Base-by-base conservation (phyloP, 2,888 invertebrate genomes). In the Deilephila elpenor region DNA sequence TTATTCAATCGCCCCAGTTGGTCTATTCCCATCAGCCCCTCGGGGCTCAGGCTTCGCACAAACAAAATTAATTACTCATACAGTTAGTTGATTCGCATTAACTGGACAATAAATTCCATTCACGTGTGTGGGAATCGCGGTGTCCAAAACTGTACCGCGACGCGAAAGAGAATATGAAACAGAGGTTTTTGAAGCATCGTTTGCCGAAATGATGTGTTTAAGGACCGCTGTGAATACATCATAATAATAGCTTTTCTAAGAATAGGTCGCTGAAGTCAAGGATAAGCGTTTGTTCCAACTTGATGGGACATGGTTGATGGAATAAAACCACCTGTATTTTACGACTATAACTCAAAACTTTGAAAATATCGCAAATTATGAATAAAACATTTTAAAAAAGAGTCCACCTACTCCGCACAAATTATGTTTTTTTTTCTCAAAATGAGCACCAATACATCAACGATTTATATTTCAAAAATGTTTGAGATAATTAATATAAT, bases 121-220 rank as follows among this genome's bases (percentile, higher is more conserved):
- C 77, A 75, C 81, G 82, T 82, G 51, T 60, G 77, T 82, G 82
- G 78, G 77, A 82, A 74, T 75, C 73, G 73, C 72, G 71, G 20
- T 60, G 19, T 75, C 78, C 67, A 75, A 80, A 81, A 79, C 73
- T 76, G 76, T 71, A 62, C 59, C 25, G 37, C 25, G 17, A 67
- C 25, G 64, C 62, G 56, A 71, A 74, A 56, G 71, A 71, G 83
- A 79, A 81, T 81, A 77, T 77, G 74, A 83, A 83, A 67, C 76
- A 76, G 83, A 83, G 67, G 20, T 17, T 20, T 51, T 67, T 67
- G 51, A 17, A 29, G 64, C 44, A 11, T 25, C 29, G 51, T 72
- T 61, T 67, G 67, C 51, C 67, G 51, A 67, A 67, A 67, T 51
- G 7, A 44, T 44, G 59, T 25, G 14, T 44, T 25, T 67, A 72